Percentiles rank a stretch among this genome's conserved stretches.
Evolutionary conservation across 2,113 vertebrate genomes (phyloP).

Genomic region (Phocoena phocoena): DNA sequence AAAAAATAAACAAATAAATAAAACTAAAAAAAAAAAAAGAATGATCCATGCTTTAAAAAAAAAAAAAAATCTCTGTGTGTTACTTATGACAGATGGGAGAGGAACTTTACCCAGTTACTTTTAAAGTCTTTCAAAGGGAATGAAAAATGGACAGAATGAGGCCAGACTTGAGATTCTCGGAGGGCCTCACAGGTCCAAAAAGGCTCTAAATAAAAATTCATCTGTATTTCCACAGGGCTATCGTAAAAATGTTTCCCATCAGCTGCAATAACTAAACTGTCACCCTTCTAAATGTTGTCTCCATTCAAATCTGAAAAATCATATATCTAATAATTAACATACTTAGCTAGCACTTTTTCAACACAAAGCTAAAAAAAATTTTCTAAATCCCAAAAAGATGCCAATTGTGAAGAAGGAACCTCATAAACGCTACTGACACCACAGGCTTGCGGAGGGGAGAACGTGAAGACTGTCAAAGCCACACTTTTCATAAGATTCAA

Average conservation of each 20-base stretch:
- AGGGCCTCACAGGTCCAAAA: conserved; percentile 43
- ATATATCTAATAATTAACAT: conserved; percentile 43
- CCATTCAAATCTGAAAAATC: conserved; percentile 43
- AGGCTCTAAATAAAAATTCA: conserved; percentile 54
- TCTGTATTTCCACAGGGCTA: conserved; percentile 20
- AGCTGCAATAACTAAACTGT: conserved; percentile 8
- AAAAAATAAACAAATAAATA: no score
- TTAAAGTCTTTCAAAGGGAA: conserved; percentile 73
- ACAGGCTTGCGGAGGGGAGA: background rate
- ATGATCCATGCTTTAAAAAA: no score
- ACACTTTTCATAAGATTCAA: background rate
- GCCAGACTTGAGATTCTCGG: conserved; percentile 60
- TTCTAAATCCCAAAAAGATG: conserved; percentile 27
- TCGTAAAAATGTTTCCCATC: conserved; percentile 21
- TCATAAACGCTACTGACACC: background rate
- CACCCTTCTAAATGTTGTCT: conserved; percentile 16
- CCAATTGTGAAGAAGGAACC: background rate
- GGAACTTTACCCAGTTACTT: conserved; percentile 56
- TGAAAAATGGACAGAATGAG: conserved; percentile 75
- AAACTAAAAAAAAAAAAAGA: no score
- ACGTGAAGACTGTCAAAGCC: background rate
- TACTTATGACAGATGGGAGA: conserved; percentile 48
- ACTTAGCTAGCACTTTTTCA: conserved; percentile 19
- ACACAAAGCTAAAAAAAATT: conserved; percentile 42
- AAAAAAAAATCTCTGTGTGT: background rate